Evolutionary conservation across 2,888 invertebrate species (phyloP), one percentile per base, ranked within the genome.

Genomic region (Melinaea menophilus): DNA sequence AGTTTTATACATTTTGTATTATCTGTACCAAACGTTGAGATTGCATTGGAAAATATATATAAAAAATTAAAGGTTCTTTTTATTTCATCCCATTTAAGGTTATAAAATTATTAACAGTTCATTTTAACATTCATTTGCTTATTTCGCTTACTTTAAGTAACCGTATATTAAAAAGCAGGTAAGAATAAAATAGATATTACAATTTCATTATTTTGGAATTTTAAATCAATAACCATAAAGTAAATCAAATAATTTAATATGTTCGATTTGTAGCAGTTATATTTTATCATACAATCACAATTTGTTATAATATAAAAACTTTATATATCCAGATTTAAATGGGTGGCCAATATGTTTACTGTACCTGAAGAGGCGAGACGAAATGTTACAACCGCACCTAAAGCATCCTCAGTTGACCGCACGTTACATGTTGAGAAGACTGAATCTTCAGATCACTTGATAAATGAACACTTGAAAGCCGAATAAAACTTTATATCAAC

Each of bases 1-100:
- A 78, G 81, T 89, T 90, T 90, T 89, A 86, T 89, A 90, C 86
- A 85, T 88, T 90, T 90, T 90, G 80, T 90, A 90, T 85, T 85
- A 84, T 78, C 79, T 88, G 87, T 90, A 88, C 83, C 82, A 84
- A 89, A 86, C 81, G 82, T 88, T 88, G 87, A 89, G 88, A 87
- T 88, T 90, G 88, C 88, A 88, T 90, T 89, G 88, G 84, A 86
- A 82, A 87, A 85, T 85, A 87, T 78, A 83, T 78, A 79, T 79
- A 80, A 85, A 75, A 85, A 85, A 80, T 71, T 55, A 67, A 68
- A 61, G 56, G 65, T 65, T 64, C 58, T 73, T 77, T 79, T 75
- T 75, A 74, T 77, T 72, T 71, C 63, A 59, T 63, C 66, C 71
- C 62, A 54, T 55, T 22, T 47, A 46, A 12, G 5, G 41, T 54